Evolutionary conservation across 2,113 vertebrate species (phyloP).

Genomic region (Brachypteracias leptosomus): DNA sequence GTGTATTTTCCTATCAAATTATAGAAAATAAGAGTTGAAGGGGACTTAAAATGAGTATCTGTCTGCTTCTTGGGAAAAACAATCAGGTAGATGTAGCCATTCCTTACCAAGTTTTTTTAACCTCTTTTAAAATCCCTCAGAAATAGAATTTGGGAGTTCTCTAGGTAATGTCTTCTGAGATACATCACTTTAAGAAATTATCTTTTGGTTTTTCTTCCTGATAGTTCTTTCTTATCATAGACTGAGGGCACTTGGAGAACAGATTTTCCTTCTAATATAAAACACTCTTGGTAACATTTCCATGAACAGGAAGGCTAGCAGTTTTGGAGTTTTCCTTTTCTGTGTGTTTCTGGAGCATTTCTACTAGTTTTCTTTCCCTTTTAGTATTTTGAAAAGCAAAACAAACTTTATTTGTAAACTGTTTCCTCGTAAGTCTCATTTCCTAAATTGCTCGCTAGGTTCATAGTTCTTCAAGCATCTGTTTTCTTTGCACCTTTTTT

Average conservation of each 20-base stretch:
- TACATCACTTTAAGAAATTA: neutral
- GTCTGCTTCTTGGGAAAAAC: neutral
- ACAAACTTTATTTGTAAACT: neutral
- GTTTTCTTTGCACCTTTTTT: neutral
- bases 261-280: neutral
- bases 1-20: neutral
- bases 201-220: neutral
- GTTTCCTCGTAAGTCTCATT: neutral
- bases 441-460: neutral
- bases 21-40: neutral
- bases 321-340: neutral
- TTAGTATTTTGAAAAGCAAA: neutral
- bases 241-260: neutral
- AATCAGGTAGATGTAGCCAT: neutral
- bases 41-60: neutral
- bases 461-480: neutral
- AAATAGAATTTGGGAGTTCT: neutral
- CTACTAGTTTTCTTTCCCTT: neutral
- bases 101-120: neutral
- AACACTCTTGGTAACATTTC: neutral
- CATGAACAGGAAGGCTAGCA: neutral
- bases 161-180: neutral
- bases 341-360: neutral
- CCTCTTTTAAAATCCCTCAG: neutral
- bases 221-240: neutral